Conservation (phyloP, 1,140 invertebrate genomes). For the Zaprionus vittiger region DNA sequence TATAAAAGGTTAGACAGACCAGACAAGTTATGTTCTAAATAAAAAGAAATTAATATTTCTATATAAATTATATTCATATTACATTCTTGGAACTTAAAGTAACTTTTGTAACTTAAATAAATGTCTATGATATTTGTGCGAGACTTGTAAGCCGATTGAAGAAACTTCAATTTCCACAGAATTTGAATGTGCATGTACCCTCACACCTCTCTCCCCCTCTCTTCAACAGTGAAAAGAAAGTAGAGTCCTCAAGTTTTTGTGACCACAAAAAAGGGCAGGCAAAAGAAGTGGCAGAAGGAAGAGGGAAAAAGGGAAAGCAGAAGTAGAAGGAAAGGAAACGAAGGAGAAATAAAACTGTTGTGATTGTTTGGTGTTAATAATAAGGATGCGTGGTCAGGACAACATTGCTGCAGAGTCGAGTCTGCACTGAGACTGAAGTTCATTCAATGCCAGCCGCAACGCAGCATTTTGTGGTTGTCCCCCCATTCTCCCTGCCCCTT, state of each 20-base stretch:
- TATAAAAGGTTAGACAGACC: no score
- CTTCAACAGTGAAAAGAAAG: not conserved
- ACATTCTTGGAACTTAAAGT: not conserved
- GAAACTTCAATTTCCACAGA: not conserved
- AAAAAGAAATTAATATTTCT: not conserved
- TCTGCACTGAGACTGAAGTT: constrained; percentile 10
- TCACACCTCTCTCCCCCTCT: not conserved
- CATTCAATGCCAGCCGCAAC: constrained; percentile 43
- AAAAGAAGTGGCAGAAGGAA: not conserved
- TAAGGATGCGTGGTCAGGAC: constrained; percentile 49
- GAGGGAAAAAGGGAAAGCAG: not conserved
- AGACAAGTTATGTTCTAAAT: no score
- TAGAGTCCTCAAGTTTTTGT: constrained; percentile 5
- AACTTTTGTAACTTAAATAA: not conserved
- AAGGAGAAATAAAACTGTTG: constrained; percentile 24
- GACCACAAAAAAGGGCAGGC: constrained; percentile 6
- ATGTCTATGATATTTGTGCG: not conserved
- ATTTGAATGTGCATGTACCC: constrained; percentile 1
- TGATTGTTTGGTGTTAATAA: constrained; percentile 46
- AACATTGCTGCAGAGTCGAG: constrained; percentile 12
- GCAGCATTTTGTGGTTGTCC: constrained; percentile 41
- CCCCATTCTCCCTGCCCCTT: not conserved
- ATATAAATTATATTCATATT: not conserved
- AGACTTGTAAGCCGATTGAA: constrained; percentile 2
- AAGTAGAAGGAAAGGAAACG: constrained; percentile 2